These are phyloP conservation scores for Otus sunia DNA, from an alignment of 2,113 vertebrate genomes.

Conservation along the genomic window DNA sequence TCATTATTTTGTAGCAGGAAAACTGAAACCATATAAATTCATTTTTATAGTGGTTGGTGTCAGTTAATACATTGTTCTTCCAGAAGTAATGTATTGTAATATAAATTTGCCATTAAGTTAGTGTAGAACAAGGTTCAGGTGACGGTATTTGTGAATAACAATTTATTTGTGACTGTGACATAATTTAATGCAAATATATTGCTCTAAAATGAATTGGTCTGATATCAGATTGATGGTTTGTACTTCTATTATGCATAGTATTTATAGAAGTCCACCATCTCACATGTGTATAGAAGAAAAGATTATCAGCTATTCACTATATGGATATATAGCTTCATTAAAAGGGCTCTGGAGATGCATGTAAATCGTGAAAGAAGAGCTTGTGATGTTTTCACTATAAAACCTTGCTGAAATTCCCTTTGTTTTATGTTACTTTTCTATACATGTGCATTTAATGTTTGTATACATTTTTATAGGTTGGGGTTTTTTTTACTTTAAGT, in stretches of 20 bases:
- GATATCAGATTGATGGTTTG: slow-evolving; percentile 27
- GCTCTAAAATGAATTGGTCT: slow-evolving; percentile 5
- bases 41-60: slow-evolving; percentile 30
- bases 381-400: slow-evolving; percentile 46
- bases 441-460: background rate
- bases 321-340: slow-evolving; percentile 49
- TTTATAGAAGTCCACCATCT: slow-evolving; percentile 50
- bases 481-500: background rate
- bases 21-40: slow-evolving; percentile 35
- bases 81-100: background rate
- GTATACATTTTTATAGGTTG: background rate
- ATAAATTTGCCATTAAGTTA: background rate
- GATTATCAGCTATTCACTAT: slow-evolving; percentile 56
- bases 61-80: slow-evolving; percentile 28
- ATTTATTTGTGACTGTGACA: slow-evolving; percentile 5
- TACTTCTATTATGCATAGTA: slow-evolving; percentile 35
- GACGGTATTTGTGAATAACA: background rate
- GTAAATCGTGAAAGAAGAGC: slow-evolving; percentile 56
- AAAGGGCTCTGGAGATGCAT: slow-evolving; percentile 37
- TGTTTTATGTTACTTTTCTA: background rate
- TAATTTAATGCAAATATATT: slow-evolving; percentile 13
- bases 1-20: slow-evolving; percentile 32
- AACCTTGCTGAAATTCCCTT: slow-evolving; percentile 47
- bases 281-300: slow-evolving; percentile 38
- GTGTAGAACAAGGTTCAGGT: slow-evolving; percentile 1